phyloP scores from a whole-genome alignment of 2,797 vertebrate genomes.

The Lemur catta region DNA sequence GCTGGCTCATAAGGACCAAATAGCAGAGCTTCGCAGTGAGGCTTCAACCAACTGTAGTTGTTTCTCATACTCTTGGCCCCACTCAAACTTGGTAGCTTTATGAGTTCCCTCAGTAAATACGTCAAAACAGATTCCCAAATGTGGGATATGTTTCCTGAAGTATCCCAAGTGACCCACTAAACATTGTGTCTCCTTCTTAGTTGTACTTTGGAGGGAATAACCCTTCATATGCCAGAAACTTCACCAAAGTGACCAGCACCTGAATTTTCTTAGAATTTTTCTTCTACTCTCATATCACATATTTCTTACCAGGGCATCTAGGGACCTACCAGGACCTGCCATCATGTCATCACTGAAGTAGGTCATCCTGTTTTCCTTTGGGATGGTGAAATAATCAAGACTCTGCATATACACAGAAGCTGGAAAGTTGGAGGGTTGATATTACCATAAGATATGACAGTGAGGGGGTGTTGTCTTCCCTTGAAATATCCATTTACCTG shows the following conservation, averaged over 20 bases:
- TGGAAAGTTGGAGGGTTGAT: neutral
- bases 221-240: neutral
- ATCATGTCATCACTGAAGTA: neutral
- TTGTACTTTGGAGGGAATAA: neutral
- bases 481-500: neutral
- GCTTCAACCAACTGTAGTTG: neutral
- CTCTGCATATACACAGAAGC: neutral
- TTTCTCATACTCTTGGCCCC: neutral
- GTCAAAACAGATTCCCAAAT: neutral
- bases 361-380: neutral
- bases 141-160: neutral
- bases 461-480: neutral
- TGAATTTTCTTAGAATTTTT: neutral
- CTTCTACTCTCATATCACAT: neutral
- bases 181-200: neutral
- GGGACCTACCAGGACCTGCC: neutral
- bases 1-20: neutral
- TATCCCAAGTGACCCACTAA: neutral
- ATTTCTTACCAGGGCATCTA: neutral
- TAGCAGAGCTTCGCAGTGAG: neutral
- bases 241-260: neutral
- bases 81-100: neutral
- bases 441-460: neutral
- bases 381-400: neutral
- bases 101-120: neutral